Base-by-base conservation (phyloP, 2,113 vertebrate species). In the Erinaceus europaeus region DNA sequence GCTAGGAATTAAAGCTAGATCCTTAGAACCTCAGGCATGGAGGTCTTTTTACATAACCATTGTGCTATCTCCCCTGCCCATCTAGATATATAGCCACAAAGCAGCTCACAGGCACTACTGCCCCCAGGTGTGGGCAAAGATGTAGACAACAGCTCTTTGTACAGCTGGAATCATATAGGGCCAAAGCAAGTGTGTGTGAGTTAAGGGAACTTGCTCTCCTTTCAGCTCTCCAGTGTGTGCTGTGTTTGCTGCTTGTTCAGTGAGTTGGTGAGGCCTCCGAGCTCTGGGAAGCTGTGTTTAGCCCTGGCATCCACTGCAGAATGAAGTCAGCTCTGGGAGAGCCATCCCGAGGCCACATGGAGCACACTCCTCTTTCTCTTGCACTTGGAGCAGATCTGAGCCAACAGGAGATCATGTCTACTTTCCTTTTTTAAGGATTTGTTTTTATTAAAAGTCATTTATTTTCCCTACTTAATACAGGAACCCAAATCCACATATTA, bases 371-470 rank as follows among this genome's bases (percentile, higher is more conserved):
- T 1, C 0, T 53, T 32, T 67, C 52, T 6, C 34, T n/a, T 53
- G 48, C 29, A 2, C 21, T 27, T 7, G 17, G 50, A 82, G 40
- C 59, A 21, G 17, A 5, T 84, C 75, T 67, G 53, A 38, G 44
- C 46, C n/a, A 20, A 46, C 50, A 59, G 65, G 65, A 72, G 34
- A 57, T 52, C 78, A 52, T 29, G 72, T 7, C 62, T 57, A 40
- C 52, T 52, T 79, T 46, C 64, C 40, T n/a, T 57, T 81, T 59
- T n/a, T 10, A 84, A 88, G 69, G 15, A 42, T 74, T 46, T 38
- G 2, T 61, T 78, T n/a, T n/a, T n/a, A n/a, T n/a, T n/a, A n/a
- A n/a, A 80, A 72, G 62, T 80, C 40, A 32, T 69, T 79, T 57
- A 59, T 29, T 59, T 29, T n/a, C 29, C 29, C 2, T 59, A n/a